Percentiles rank a stretch among this genome's conserved stretches.
These are phyloP conservation scores for Galago senegalensis DNA, from an alignment of 2,797 vertebrate genomes.

Conservation along the genomic window DNA sequence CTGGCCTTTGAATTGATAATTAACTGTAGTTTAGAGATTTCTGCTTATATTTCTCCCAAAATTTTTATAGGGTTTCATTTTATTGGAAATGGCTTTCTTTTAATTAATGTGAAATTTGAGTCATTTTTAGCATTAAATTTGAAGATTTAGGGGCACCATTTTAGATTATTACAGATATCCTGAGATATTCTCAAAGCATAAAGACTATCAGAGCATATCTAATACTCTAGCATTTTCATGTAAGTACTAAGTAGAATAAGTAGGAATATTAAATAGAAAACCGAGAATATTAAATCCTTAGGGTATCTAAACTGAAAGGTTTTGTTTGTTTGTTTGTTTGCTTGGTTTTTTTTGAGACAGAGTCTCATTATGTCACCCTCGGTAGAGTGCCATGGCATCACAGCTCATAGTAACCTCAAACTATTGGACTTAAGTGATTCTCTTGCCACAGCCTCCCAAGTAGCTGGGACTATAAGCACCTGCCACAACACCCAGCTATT, in stretches of 20 bases:
- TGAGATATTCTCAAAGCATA: background rate
- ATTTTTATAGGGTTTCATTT: constrained; percentile 15
- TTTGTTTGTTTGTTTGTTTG: no score
- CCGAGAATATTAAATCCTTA: constrained; percentile 38
- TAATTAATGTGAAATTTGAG: constrained; percentile 35
- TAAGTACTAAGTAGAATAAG: constrained; percentile 39
- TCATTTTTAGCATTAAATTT: constrained; percentile 61
- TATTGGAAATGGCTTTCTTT: background rate
- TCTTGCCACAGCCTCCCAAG: no score
- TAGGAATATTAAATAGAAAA: constrained; percentile 39
- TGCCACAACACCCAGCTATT: background rate
- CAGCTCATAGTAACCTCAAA: no score
- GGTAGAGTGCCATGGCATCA: no score
- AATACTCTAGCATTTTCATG: constrained; percentile 38
- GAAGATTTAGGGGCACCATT: constrained; percentile 10
- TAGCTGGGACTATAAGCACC: no score
- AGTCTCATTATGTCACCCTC: no score
- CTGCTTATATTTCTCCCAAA: background rate
- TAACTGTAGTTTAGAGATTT: constrained; percentile 39
- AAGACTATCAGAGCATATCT: background rate
- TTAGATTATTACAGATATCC: constrained; percentile 7
- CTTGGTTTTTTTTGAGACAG: no score
- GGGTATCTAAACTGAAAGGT: background rate
- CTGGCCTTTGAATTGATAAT: constrained; percentile 22
- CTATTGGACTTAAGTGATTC: no score